phyloP scores from a whole-genome alignment of 2,797 vertebrate genomes.

The Synaphobranchus kaupii region DNA sequence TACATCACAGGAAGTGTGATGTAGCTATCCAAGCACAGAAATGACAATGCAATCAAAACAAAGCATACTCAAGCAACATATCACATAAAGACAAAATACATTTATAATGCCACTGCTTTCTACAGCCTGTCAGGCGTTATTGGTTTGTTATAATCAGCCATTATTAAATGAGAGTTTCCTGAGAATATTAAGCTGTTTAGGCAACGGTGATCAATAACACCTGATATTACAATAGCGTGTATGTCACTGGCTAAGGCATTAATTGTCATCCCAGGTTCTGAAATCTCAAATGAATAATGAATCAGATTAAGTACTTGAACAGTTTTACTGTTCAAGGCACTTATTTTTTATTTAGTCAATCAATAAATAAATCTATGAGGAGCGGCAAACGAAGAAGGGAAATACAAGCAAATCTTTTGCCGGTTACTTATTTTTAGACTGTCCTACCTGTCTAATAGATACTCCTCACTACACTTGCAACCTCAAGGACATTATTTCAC shows the following conservation, averaged over 20 bases:
- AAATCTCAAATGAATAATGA: not conserved
- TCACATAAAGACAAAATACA: not conserved
- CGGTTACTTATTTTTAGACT: not conserved
- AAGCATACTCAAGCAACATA: not conserved
- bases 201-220: not conserved
- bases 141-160: not conserved
- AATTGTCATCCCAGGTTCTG: not conserved
- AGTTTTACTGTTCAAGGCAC: not conserved
- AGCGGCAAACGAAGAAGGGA: not conserved
- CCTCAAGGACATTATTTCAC: not conserved
- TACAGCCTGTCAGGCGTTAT: not conserved
- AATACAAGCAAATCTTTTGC: not conserved
- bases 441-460: not conserved
- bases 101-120: not conserved
- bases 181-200: not conserved
- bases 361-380: not conserved
- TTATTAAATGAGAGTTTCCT: not conserved
- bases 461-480: not conserved
- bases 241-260: not conserved
- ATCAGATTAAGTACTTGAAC: not conserved
- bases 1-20: not conserved
- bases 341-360: not conserved
- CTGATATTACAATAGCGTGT: not conserved
- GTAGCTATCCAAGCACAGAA: not conserved
- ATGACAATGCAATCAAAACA: not conserved